A percentile compares a stretch with the other conserved stretches of the same genome.
Evolutionary conservation across 2,797 vertebrate genomes (phyloP).

Genomic region (Macroramphosus scolopax): DNA sequence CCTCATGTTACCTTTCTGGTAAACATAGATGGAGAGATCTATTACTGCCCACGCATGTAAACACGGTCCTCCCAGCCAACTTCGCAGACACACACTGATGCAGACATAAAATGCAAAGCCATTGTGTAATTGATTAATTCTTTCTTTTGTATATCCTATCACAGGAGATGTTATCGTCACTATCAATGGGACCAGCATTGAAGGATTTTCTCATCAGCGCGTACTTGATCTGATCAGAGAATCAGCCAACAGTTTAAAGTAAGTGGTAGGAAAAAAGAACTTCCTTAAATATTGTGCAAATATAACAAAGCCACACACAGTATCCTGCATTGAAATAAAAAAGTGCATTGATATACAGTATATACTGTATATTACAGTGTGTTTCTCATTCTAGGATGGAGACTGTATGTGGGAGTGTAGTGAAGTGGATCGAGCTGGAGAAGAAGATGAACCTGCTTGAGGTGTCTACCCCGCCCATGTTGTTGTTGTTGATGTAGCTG

Average conservation of each 20-base stretch:
- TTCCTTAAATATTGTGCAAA: no score
- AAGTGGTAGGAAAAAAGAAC: slow-evolving; percentile 55
- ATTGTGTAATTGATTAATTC: slow-evolving; percentile 6
- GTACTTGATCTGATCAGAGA: slow-evolving; percentile 86
- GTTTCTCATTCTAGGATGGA: slow-evolving; percentile 80
- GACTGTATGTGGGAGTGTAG: slow-evolving; percentile 82
- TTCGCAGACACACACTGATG: neutral
- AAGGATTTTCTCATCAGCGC: slow-evolving; percentile 83
- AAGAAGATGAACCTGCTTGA: slow-evolving; percentile 84
- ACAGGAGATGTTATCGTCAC: slow-evolving; percentile 87
- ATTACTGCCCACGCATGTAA: neutral
- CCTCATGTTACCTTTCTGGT: neutral
- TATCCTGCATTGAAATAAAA: no score
- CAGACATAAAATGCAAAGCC: neutral
- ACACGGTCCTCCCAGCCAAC: neutral
- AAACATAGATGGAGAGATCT: neutral
- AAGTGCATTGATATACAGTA: no score
- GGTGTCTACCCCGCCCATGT: slow-evolving; percentile 68
- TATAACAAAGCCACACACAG: no score
- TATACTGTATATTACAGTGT: no score
- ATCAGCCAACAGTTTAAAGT: slow-evolving; percentile 88
- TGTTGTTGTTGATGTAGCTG: no score
- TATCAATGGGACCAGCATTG: slow-evolving; percentile 83
- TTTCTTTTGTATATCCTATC: slow-evolving; percentile 1
- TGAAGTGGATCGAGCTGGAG: slow-evolving; percentile 89